Conservation (phyloP, 2,888 invertebrate species). For the Brenthis ino region DNA sequence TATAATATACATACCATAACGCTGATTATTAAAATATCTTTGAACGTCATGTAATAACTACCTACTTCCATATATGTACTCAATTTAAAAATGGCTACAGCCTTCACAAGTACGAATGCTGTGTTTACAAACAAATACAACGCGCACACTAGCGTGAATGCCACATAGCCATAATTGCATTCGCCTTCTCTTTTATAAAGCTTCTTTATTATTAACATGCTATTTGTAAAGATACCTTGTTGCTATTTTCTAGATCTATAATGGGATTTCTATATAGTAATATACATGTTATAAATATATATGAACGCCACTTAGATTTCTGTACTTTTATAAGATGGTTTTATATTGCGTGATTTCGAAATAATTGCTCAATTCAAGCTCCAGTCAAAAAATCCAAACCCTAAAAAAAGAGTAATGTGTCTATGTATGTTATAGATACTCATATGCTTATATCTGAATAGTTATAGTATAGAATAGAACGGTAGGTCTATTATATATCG, state of each 20-base stretch:
- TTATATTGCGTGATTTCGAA: too few species aligned
- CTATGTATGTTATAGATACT: too few species aligned
- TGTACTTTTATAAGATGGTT: too few species aligned
- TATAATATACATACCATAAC: background rate
- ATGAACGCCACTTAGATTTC: too few species aligned
- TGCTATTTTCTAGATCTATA: background rate
- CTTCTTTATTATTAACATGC: conserved; percentile 36
- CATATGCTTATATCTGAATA: too few species aligned
- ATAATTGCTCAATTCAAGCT: too few species aligned
- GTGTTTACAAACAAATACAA: conserved; percentile 66
- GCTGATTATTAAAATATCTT: background rate
- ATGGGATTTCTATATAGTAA: background rate
- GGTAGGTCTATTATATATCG: too few species aligned
- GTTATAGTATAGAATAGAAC: too few species aligned
- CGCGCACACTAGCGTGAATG: conserved; percentile 56
- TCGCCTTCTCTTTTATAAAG: conserved; percentile 38
- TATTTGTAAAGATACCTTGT: conserved; percentile 32
- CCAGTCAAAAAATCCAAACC: too few species aligned
- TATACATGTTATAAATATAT: too few species aligned
- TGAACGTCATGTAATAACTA: background rate
- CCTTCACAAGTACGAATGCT: conserved; percentile 48
- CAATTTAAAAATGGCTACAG: conserved; percentile 37
- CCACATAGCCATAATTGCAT: conserved; percentile 42
- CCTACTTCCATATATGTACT: background rate
- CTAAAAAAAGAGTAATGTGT: too few species aligned